Evolutionary conservation across 2,888 invertebrate genomes (phyloP).

Genomic region (Copidosoma aretas): DNA sequence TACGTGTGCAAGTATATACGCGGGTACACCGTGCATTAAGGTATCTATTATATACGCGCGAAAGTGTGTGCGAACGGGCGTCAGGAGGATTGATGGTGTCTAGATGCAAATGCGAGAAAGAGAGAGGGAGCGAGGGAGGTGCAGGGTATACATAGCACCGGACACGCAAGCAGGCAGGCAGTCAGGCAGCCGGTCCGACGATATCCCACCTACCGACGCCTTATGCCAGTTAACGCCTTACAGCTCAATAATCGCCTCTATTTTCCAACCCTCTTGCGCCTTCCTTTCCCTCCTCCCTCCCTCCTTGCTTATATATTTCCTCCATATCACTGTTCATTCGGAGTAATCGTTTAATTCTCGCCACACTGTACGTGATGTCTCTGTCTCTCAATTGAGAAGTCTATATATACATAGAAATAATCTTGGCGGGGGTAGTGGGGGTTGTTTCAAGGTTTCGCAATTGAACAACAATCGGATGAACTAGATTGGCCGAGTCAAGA

Average conservation of each 20-base stretch:
- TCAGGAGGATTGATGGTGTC: constrained; percentile 63
- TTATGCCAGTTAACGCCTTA: constrained; percentile 64
- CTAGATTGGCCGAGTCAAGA: background rate
- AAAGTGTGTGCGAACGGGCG: constrained; percentile 49
- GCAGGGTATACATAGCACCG: constrained; percentile 32
- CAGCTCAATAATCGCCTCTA: constrained; percentile 61
- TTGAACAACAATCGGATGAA: background rate
- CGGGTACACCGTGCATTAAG: too few species aligned
- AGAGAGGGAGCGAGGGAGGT: constrained; percentile 1
- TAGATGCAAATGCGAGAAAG: constrained; percentile 60
- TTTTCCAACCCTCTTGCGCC: constrained; percentile 42
- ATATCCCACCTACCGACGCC: constrained; percentile 61
- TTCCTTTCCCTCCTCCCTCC: constrained; percentile 5
- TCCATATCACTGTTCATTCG: background rate
- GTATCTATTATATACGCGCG: too few species aligned
- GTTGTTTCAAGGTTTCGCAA: background rate
- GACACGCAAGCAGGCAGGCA: constrained; percentile 58
- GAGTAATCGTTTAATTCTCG: too few species aligned
- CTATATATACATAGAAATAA: background rate
- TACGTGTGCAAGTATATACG: background rate
- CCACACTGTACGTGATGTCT: too few species aligned
- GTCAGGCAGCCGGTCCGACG: constrained; percentile 35
- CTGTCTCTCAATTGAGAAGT: too few species aligned
- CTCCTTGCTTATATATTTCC: background rate
- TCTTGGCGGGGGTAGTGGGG: background rate